phyloP scores from a whole-genome alignment of 2,113 vertebrate genomes.

The Hippocampus guttulatus region DNA sequence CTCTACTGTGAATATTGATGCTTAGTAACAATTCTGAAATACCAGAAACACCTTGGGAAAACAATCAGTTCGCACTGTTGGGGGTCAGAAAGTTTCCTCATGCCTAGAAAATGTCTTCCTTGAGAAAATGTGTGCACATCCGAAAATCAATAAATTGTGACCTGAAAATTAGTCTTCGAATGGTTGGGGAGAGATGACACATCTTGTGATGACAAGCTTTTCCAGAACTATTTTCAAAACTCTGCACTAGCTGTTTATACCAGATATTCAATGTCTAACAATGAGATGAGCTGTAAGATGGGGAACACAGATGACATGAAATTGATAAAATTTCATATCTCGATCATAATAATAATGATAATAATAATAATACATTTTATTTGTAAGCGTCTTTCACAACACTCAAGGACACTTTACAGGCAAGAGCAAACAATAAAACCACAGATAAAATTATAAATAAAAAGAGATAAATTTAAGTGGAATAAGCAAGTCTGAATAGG shows the following conservation, averaged over 20 bases:
- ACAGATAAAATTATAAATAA: no score
- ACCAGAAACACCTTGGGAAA: conserved; percentile 10
- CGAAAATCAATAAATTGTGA: conserved; percentile 27
- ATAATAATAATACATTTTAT: no score
- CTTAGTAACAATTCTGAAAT: conserved; percentile 7
- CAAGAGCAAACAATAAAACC: no score
- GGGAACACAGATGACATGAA: no score
- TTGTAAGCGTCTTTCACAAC: no score
- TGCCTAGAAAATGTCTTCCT: conserved; percentile 18
- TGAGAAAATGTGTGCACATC: conserved; percentile 19
- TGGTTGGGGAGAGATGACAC: background rate
- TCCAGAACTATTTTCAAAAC: background rate
- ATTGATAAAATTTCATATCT: no score
- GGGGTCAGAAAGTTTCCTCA: conserved; percentile 29
- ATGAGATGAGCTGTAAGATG: background rate
- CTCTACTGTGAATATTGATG: background rate
- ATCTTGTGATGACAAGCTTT: background rate
- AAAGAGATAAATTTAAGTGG: no score
- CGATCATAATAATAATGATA: no score
- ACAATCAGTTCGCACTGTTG: conserved; percentile 20
- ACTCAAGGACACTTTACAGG: no score
- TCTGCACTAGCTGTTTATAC: background rate
- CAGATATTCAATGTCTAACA: background rate
- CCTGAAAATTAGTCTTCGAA: conserved; percentile 19
- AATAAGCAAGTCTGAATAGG: no score